Evolutionary conservation across 2,888 invertebrate genomes (phyloP).

Genomic region (Sarcophaga rosellei): DNA sequence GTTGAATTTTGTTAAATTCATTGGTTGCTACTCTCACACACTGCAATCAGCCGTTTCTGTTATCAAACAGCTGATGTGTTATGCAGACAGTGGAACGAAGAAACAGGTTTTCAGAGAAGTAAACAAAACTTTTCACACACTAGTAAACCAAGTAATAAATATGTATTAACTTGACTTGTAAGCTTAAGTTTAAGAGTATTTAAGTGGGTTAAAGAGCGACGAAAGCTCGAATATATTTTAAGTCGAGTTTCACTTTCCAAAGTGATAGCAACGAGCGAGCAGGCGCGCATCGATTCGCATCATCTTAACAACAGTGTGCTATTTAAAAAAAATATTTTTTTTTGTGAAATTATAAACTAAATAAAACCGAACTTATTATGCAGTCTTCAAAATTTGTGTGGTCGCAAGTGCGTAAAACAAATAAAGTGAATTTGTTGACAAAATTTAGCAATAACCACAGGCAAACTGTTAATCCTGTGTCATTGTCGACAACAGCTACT

Average conservation of each 20-base stretch:
- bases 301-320: neutral
- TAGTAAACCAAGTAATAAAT: constrained; percentile 7
- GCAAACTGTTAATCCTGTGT: constrained; percentile 1
- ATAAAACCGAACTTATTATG: constrained; percentile 9
- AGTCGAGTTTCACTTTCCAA: constrained; percentile 68
- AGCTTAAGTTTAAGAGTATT: constrained; percentile 41
- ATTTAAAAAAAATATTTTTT: neutral
- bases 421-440: constrained; percentile 16
- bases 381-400: constrained; percentile 20
- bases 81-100: constrained; percentile 10
- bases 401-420: constrained; percentile 36
- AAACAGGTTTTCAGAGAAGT: constrained; percentile 51
- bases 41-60: neutral
- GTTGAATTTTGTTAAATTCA: too few relatives aligned
- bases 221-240: constrained; percentile 41
- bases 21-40: neutral
- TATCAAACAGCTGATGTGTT: constrained; percentile 39
- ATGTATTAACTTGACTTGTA: constrained; percentile 44
- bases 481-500: constrained; percentile 26
- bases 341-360: constrained; percentile 15
- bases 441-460: constrained; percentile 16
- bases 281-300: constrained; percentile 57
- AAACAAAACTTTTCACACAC: constrained; percentile 45
- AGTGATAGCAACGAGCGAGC: constrained; percentile 71
- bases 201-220: constrained; percentile 48